Evolutionary conservation across 2,113 vertebrate genomes (phyloP).

Genomic region (Acanthochromis polyacanthus): DNA sequence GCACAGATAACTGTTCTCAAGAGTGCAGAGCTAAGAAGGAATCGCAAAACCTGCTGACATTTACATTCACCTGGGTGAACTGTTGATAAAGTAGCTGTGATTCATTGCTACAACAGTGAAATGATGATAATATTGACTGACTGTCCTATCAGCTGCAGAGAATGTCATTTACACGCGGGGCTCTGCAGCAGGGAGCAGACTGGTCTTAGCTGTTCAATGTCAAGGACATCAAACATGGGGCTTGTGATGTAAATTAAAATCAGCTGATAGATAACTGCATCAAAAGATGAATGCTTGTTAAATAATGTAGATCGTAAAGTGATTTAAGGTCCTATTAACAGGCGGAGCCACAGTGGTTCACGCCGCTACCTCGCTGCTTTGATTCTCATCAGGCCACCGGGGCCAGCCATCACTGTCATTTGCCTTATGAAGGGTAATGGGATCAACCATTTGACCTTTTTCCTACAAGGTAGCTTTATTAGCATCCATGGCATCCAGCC

Average conservation of each 20-base stretch:
- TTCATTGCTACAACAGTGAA: slow-evolving; percentile 22
- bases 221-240: slow-evolving; percentile 52
- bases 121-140: slow-evolving; percentile 41
- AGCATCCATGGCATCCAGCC: slow-evolving; percentile 48
- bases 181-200: not conserved
- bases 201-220: slow-evolving; percentile 34
- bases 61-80: slow-evolving; percentile 45
- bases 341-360: slow-evolving; percentile 29
- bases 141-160: slow-evolving; percentile 26
- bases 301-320: slow-evolving; percentile 62
- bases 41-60: slow-evolving; percentile 31
- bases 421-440: slow-evolving; percentile 68
- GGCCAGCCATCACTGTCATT: slow-evolving; percentile 63
- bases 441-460: slow-evolving; percentile 66
- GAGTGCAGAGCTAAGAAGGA: slow-evolving; percentile 18
- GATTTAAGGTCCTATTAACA: slow-evolving; percentile 66
- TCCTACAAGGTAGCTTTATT: slow-evolving; percentile 52
- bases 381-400: slow-evolving; percentile 54
- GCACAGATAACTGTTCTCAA: slow-evolving; percentile 21
- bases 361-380: slow-evolving; percentile 32
- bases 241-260: slow-evolving; percentile 47
- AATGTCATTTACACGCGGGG: slow-evolving; percentile 27
- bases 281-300: slow-evolving; percentile 54
- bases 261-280: slow-evolving; percentile 51
- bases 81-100: slow-evolving; percentile 19